A percentile compares a stretch with the other conserved stretches of the same genome.
Evolutionary conservation across 2,797 vertebrate genomes (phyloP).

Genomic region (Poeciliopsis infans): DNA sequence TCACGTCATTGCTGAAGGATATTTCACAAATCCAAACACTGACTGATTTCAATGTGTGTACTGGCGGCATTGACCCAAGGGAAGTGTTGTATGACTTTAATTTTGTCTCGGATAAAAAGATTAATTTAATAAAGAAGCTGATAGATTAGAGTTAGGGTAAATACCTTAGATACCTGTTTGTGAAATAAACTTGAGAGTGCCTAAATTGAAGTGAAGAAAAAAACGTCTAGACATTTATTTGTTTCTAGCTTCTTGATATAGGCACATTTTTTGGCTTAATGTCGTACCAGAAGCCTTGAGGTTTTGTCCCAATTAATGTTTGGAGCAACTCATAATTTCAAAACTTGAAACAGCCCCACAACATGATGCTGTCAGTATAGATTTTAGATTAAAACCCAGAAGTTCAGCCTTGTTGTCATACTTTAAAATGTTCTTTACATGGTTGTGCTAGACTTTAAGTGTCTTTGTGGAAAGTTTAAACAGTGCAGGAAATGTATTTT

Average conservation of each 20-base stretch:
- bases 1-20: slow-evolving; percentile 72
- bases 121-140: not conserved
- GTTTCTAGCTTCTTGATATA: slow-evolving; percentile 14
- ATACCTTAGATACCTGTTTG: slow-evolving; percentile 32
- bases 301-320: not conserved
- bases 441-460: not conserved
- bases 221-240: slow-evolving; percentile 32
- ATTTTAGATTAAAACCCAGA: not conserved
- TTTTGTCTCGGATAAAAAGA: slow-evolving; percentile 35
- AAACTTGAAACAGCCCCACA: not conserved
- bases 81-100: slow-evolving; percentile 29
- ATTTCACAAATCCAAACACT: slow-evolving; percentile 65
- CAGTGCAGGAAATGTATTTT: not conserved
- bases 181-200: slow-evolving; percentile 47
- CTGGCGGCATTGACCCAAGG: slow-evolving; percentile 45
- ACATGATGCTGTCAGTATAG: not conserved
- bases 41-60: slow-evolving; percentile 30
- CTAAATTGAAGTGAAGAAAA: slow-evolving; percentile 15
- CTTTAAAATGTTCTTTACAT: too few relatives aligned
- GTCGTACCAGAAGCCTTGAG: not conserved
- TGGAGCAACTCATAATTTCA: not conserved
- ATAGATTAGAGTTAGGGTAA: slow-evolving; percentile 45
- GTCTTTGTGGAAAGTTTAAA: not conserved
- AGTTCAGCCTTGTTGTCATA: not conserved
- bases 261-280: not conserved